A percentile compares a stretch with the other conserved stretches of the same genome.
phyloP scores from a whole-genome alignment of 2,888 invertebrate species.

The Pterobdella sp. region DNA sequence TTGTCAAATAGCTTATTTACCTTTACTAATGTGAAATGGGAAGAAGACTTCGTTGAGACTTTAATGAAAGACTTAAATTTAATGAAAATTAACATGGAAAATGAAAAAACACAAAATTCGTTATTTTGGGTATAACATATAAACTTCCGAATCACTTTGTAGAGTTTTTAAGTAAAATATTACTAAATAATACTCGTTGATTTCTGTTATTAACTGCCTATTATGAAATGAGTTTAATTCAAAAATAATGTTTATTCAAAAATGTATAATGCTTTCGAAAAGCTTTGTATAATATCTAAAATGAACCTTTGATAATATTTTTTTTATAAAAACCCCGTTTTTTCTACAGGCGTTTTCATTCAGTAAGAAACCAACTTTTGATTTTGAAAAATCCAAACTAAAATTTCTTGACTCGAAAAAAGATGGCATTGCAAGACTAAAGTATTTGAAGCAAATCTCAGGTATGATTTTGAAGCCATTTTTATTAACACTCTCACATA shows the following conservation, averaged over 20 bases:
- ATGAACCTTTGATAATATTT: too few species aligned
- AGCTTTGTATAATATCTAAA: not conserved
- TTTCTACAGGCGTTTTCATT: constrained; percentile 21
- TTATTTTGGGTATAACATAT: too few species aligned
- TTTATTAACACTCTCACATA: too few species aligned
- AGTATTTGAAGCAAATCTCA: constrained; percentile 18
- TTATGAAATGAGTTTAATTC: too few species aligned
- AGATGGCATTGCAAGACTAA: constrained; percentile 17
- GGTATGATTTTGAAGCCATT: not conserved
- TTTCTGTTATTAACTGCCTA: too few species aligned
- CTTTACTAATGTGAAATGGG: not conserved
- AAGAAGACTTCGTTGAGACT: not conserved
- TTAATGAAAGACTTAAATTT: too few species aligned
- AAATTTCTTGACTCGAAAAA: constrained; percentile 19
- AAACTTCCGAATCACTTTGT: too few species aligned
- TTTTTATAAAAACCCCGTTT: not conserved
- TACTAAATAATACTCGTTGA: too few species aligned
- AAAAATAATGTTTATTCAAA: not conserved
- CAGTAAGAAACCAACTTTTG: constrained; percentile 25
- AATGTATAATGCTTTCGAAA: not conserved
- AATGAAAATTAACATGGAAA: not conserved
- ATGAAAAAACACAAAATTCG: not conserved
- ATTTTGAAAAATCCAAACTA: constrained; percentile 20
- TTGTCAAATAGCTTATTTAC: not conserved
- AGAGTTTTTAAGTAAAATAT: too few species aligned